Base-by-base conservation (phyloP, 1,140 invertebrate species). In the Pectinophora gossypiella region DNA sequence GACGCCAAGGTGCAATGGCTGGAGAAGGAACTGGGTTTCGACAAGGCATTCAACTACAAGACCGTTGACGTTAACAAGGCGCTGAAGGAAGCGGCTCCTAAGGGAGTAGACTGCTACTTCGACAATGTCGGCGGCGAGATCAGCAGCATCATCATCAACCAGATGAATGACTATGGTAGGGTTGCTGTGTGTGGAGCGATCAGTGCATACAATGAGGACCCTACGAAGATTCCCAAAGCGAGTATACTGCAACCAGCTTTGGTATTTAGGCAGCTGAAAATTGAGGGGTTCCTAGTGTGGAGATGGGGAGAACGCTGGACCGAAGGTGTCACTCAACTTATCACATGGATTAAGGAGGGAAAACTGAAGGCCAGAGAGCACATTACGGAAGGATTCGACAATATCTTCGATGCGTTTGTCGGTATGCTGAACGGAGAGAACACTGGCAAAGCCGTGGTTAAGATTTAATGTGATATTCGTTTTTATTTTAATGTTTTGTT, bases 31-130 rank as follows among this genome's bases (percentile, higher is more conserved):
- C 60, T 93, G 0, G 89, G 89, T 18, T 92, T 94, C 68, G 92
- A 94, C 72, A 61, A 81, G 52, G 91, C 88, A 1, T 91, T 91
- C 54, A 94, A 94, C 74, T 94, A 94, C 68, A 94, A 94, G 71
- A 90, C 73, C 0, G 71, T 73, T 19, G 67, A 91, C 44, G 48
- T 93, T 20, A 65, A 71, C 5, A 49, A 76, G 21, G 81, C 75
- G 22, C 71, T 94, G 35, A 88, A 84, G 40, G 68, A 89, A 69
- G 76, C 72, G 21, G 91, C 91, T 12, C 90, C 91, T 0, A 67
- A 91, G 9, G 92, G 91, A 22, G 67, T 94, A 0, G 92, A 94
- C 59, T 91, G 91, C 60, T 94, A 93, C 47, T 84, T 77, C 49
- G 77, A 85, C 40, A 76, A 91, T 86, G 91, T 93, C 23, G 93